A percentile compares a stretch with the other conserved stretches of the same genome.
Conservation (phyloP, 30 jellyfish, hydroid and myxozoan genomes). For the Aurelia aurita complex sp. Pacific region DNA sequence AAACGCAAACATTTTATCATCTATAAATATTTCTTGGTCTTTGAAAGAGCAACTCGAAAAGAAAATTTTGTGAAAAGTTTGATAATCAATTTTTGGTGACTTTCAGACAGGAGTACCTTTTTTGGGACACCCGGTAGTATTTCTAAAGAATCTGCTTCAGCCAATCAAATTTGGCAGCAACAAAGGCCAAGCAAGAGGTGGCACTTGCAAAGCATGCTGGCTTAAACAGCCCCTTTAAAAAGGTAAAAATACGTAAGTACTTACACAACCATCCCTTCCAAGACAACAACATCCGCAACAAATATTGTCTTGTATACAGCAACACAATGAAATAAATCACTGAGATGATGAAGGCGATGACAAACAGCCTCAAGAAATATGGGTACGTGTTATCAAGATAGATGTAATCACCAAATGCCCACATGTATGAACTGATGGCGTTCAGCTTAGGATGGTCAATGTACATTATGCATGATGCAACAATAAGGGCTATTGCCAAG, state of each 20-base stretch:
- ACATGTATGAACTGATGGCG: constrained; percentile 67
- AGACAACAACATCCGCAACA: constrained; percentile 81
- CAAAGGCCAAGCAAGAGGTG: too few relatives aligned
- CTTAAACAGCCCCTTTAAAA: not conserved
- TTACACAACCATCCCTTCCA: constrained; percentile 96
- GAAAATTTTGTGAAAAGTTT: too few relatives aligned
- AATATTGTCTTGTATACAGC: constrained; percentile 84
- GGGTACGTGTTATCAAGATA: constrained; percentile 87
- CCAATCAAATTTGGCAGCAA: too few relatives aligned
- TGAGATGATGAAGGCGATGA: constrained; percentile 68
- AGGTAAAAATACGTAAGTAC: not conserved
- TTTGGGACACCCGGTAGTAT: too few relatives aligned
- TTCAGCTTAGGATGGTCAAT: constrained; percentile 93
- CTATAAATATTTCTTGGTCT: too few relatives aligned
- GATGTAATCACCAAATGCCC: constrained; percentile 80
- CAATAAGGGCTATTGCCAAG: constrained; percentile 74
- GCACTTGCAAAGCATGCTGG: not conserved
- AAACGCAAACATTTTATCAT: too few relatives aligned
- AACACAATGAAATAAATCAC: constrained; percentile 80
- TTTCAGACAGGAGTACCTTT: too few relatives aligned
- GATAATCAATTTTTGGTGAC: too few relatives aligned
- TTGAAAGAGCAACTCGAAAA: too few relatives aligned
- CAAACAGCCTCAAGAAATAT: constrained; percentile 71
- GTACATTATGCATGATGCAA: constrained; percentile 70
- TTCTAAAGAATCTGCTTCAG: too few relatives aligned